Percentiles rank a stretch among this genome's conserved stretches.
Conservation (phyloP, 2,113 vertebrate genomes). For the Scytalopus superciliaris region DNA sequence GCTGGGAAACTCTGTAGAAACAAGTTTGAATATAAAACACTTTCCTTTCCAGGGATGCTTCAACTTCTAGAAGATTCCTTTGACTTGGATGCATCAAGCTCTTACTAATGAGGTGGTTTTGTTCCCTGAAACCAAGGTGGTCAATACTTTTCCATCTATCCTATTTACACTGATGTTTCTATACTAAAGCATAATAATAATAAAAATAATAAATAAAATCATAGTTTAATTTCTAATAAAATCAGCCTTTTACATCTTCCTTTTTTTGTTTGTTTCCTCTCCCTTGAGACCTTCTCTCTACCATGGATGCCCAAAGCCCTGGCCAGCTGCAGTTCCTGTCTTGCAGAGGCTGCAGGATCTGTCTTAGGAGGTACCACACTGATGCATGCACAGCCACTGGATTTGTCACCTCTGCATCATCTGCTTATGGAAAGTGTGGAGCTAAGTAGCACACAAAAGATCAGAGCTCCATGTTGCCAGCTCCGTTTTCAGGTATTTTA, state of each 20-base stretch:
- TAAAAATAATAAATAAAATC: fast-evolving
- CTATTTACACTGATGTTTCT: background rate
- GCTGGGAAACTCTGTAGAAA: background rate
- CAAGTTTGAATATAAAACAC: background rate
- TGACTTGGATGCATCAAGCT: background rate
- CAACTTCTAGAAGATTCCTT: background rate
- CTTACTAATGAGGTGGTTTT: background rate
- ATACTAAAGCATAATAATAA: background rate
- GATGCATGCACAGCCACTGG: background rate
- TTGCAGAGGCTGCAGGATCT: background rate
- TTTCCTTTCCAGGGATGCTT: background rate
- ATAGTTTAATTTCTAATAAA: background rate
- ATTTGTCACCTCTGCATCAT: background rate
- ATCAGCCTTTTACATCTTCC: background rate
- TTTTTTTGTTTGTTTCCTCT: background rate
- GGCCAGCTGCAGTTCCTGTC: background rate
- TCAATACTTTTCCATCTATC: background rate
- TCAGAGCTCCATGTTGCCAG: background rate
- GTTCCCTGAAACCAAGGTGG: background rate
- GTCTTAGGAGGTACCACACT: background rate
- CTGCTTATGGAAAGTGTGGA: background rate
- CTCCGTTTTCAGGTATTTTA: background rate
- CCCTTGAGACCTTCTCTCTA: background rate
- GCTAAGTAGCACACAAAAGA: background rate
- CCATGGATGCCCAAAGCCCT: background rate